phyloP scores from a whole-genome alignment of 92 coral and sea anemone genomes.

The Micromussa lordhowensis region DNA sequence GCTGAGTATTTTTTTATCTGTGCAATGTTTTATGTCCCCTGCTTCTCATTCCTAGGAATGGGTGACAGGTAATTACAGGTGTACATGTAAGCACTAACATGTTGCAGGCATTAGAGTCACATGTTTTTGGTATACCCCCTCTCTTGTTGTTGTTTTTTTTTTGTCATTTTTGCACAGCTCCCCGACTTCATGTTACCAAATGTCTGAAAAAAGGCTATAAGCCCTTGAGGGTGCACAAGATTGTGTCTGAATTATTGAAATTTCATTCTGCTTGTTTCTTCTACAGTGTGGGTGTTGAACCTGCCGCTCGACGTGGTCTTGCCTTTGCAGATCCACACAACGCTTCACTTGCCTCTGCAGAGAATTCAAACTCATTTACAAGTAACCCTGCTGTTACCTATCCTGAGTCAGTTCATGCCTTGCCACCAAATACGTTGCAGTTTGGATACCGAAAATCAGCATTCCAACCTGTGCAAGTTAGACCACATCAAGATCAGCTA shows the following conservation, averaged over 20 bases:
- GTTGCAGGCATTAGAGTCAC: too few species aligned
- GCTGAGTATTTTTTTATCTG: too few species aligned
- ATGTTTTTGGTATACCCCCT: too few species aligned
- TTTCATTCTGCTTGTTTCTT: background rate
- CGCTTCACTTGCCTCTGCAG: background rate
- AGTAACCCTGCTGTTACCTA: background rate
- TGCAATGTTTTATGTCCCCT: too few species aligned
- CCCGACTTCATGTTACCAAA: too few species aligned
- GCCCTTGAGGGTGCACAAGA: too few species aligned
- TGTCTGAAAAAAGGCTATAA: too few species aligned
- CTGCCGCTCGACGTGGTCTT: slow-evolving; percentile 65
- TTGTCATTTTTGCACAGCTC: too few species aligned
- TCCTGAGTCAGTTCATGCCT: background rate
- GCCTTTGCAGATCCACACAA: slow-evolving; percentile 27
- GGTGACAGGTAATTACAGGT: background rate
- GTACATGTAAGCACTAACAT: too few species aligned
- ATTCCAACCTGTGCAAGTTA: slow-evolving; percentile 28
- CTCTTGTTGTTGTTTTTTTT: too few species aligned
- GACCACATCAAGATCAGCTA: background rate
- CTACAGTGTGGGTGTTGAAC: slow-evolving; percentile 45
- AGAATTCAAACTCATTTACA: background rate
- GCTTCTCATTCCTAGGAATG: background rate
- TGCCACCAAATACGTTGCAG: background rate
- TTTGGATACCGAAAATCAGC: slow-evolving; percentile 22
- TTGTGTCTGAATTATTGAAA: background rate